Base-by-base conservation (phyloP, 2,113 vertebrate genomes). In the Odocoileus hemionus region DNA sequence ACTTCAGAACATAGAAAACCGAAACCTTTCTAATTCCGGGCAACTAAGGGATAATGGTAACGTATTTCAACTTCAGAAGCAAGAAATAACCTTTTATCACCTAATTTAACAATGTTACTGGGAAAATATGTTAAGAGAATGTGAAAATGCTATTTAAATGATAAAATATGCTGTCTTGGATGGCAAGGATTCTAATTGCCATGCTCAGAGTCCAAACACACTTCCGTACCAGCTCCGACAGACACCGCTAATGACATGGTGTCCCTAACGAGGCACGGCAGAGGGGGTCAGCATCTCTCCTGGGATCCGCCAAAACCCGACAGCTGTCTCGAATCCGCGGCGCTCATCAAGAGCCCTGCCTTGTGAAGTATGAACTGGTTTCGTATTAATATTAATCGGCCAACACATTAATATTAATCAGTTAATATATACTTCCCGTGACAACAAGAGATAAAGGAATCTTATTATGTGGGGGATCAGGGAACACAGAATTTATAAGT, bases 61-160 rank as follows among this genome's bases (percentile, higher is more conserved):
- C 74, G 89, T 97, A 98, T 98, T 99, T 98, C 98, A 98, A 83
- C 96, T 97, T 98, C 97, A 98, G 96, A 98, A 97, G 97, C 97
- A 99, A 98, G 95, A 98, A 98, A 94, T 98, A 98, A 98, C 98
- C 98, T 98, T 98, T 99, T 98, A 98, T 98, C 98, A 98, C 96
- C 78, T 97, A 98, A 98, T 98, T 98, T 98, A 98, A 96, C 95
- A 96, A 90, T 94, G 95, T 98, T 96, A 91, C 96, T 78, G 84
- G 92, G 82, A 86, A 98, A 98, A 98, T 94, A 95, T 96, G 96
- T 97, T 97, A 89, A 96, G 96, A 97, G 86, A 98, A 98, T 95
- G 85, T 85, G 89, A 98, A 98, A 98, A 96, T 94, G 92, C 94
- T 98, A 95, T 98, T 99, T 98, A 97, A 98, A 98, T 97, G 98